These are phyloP conservation scores for Odontothrips loti DNA, from an alignment of 2,888 invertebrate species.

Conservation along the genomic window DNA sequence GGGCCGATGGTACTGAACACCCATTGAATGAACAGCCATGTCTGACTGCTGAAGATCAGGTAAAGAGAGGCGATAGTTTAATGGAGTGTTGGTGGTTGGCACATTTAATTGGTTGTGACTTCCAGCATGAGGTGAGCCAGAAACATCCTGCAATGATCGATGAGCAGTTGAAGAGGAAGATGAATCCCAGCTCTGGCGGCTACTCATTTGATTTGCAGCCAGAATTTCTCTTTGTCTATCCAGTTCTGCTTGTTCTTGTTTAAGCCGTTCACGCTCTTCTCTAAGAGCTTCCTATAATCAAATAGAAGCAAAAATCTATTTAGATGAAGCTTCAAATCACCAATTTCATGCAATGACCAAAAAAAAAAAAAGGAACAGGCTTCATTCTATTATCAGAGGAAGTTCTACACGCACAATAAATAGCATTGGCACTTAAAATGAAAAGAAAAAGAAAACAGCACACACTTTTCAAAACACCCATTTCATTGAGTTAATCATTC, in stretches of 20 bases:
- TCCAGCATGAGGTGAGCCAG: conserved; percentile 41
- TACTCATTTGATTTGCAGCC: conserved; percentile 37
- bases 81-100: conserved; percentile 39
- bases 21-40: conserved; percentile 29
- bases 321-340: too few species aligned
- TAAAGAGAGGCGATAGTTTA: conserved; percentile 56
- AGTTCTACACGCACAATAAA: too few species aligned
- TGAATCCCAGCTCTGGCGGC: conserved; percentile 40
- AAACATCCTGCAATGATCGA: conserved; percentile 62
- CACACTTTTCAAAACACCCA: too few species aligned
- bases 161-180: conserved; percentile 43
- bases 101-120: conserved; percentile 15
- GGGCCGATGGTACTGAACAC: conserved; percentile 35
- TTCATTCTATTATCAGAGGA: too few species aligned
- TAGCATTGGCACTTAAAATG: too few species aligned
- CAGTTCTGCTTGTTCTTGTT: conserved; percentile 72
- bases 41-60: conserved; percentile 54
- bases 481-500: too few species aligned
- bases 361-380: too few species aligned
- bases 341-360: too few species aligned
- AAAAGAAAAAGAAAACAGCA: too few species aligned
- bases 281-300: conserved; percentile 62
- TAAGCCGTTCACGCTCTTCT: conserved; percentile 71
- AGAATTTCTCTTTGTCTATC: conserved; percentile 70
- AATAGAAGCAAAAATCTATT: not conserved